Evolutionary conservation across 1,140 invertebrate species (phyloP), one percentile per base, ranked within the genome.

Genomic region (Lepidurus apus): DNA sequence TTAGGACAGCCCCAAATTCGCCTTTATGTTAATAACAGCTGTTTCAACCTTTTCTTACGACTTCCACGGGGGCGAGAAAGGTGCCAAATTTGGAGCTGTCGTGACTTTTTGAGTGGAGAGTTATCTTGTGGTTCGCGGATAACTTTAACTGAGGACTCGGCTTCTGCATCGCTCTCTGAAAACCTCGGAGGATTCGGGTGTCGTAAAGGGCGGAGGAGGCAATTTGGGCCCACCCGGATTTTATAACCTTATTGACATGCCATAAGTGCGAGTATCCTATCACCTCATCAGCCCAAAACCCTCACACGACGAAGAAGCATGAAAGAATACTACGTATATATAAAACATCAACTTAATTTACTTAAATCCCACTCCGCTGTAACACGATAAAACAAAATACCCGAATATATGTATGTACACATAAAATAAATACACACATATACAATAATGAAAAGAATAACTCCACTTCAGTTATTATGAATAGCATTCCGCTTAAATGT

Each of bases 181-280:
- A 65, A 17, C 21, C 53, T 21, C 53, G 53, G 53, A 21, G 53
- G 8, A 13, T 21, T 13, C 21, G 1, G 9, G 53, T 65, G n/a
- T 21, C 21, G 53, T 21, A 65, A 65, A 65, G 53, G 4, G 53
- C 53, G 53, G 53, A 65, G 53, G 53, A 65, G 53, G 53, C 53
- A 65, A 21, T 65, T 65, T 65, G 17, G 9, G 53, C 53, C 53
- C 53, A 65, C 53, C 53, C 53, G 21, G 53, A 65, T 65, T 65
- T 65, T 65, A 65, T 65, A 65, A 65, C 53, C 21, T 65, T 21
- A 65, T 65, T 65, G 53, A 65, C 53, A 65, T 65, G 53, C 53
- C 53, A 65, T 65, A 65, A 21, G 53, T 65, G 53, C 53, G 21
- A 65, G 53, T 65, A n/a, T 1, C 53, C 53, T 65, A 65, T 65